These are phyloP conservation scores for Leptinotarsa undecemlineata DNA, from an alignment of 1,140 invertebrate genomes.

Conservation along the genomic window DNA sequence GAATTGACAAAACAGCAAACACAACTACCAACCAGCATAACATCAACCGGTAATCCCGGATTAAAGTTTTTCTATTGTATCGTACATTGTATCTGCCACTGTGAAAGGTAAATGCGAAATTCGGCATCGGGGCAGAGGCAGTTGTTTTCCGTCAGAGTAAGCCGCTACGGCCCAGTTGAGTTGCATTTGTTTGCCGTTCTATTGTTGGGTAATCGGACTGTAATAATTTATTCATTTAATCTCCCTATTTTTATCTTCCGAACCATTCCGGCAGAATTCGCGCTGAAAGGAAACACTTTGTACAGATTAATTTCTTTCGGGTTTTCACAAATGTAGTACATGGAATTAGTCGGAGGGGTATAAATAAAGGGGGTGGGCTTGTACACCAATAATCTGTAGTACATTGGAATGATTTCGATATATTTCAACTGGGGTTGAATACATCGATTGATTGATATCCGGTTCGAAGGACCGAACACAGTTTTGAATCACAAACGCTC, in stretches of 20 bases:
- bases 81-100: neutral
- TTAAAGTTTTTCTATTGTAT: conserved; percentile 1
- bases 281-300: neutral
- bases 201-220: conserved; percentile 9
- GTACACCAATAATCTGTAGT: too few relatives aligned
- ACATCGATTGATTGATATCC: too few relatives aligned
- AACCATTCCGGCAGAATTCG: neutral
- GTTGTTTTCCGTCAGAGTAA: conserved; percentile 8
- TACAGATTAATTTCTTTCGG: neutral
- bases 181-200: conserved; percentile 2
- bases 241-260: conserved; percentile 6
- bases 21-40: neutral
- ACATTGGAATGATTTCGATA: too few relatives aligned
- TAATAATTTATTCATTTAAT: conserved; percentile 24
- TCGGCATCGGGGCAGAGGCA: conserved; percentile 10
- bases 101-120: conserved; percentile 1
- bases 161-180: conserved; percentile 9
- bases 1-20: neutral
- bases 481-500: too few relatives aligned
- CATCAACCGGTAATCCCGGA: conserved; percentile 11
- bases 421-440: too few relatives aligned
- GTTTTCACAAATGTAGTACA: too few relatives aligned
- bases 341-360: too few relatives aligned
- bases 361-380: too few relatives aligned
- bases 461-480: too few relatives aligned